Conservation (phyloP, 2,888 invertebrate genomes). For the Hydrotaea diabolus region DNA sequence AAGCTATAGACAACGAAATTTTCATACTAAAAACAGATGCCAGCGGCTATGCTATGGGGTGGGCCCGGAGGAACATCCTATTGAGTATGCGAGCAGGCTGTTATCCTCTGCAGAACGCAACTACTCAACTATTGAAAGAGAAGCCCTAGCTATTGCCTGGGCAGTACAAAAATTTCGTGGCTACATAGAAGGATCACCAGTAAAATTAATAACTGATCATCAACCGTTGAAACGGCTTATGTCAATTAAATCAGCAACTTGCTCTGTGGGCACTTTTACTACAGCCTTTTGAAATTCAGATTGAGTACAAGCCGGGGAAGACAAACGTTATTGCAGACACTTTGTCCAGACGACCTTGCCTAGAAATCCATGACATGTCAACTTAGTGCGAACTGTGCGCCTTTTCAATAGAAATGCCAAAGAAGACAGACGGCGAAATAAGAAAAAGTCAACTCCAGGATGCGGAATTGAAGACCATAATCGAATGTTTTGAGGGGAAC, state of each 20-base stretch:
- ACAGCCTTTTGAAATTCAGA: slow-evolving; percentile 73
- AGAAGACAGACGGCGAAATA: neutral
- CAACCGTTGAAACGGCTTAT: slow-evolving; percentile 81
- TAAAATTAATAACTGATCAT: too few species aligned
- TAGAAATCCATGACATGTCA: neutral
- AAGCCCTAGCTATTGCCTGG: too few species aligned
- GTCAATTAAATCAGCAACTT: slow-evolving; percentile 77
- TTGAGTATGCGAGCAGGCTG: too few species aligned
- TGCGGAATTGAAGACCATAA: slow-evolving; percentile 33
- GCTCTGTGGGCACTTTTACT: slow-evolving; percentile 81
- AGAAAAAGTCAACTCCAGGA: slow-evolving; percentile 33
- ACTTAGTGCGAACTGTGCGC: slow-evolving; percentile 23
- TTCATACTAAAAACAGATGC: too few species aligned
- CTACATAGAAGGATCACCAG: too few species aligned
- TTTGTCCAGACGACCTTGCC: slow-evolving; percentile 56
- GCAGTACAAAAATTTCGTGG: too few species aligned
- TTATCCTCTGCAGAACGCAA: too few species aligned
- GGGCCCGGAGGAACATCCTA: too few species aligned
- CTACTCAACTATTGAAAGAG: too few species aligned
- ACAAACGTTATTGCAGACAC: slow-evolving; percentile 71
- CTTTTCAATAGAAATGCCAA: slow-evolving; percentile 41
- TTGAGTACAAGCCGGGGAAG: slow-evolving; percentile 72
- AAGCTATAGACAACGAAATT: neutral
- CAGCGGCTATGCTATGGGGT: too few species aligned
- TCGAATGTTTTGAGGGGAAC: slow-evolving; percentile 23